A percentile compares a stretch with the other conserved stretches of the same genome.
phyloP scores from a whole-genome alignment of 2,888 invertebrate genomes.

The Altica lythri region DNA sequence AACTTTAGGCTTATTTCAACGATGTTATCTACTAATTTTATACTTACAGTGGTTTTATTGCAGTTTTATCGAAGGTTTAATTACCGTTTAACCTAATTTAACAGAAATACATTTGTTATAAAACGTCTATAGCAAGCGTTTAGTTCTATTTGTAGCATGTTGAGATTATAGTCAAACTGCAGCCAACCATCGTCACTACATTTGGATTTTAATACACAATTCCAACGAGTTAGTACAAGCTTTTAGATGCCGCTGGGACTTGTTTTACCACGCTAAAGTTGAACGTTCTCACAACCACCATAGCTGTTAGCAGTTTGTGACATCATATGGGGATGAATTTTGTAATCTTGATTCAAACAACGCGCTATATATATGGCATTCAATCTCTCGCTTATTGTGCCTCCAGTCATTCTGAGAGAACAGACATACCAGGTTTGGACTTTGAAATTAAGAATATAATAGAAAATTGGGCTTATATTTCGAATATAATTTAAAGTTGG shows the following conservation, averaged over 20 bases:
- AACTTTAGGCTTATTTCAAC: too few species aligned
- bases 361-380: constrained; percentile 12
- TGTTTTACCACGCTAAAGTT: constrained; percentile 24
- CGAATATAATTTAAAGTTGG: too few species aligned
- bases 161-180: constrained; percentile 3
- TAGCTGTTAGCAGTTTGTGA: constrained; percentile 28
- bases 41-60: too few species aligned
- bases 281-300: constrained; percentile 22
- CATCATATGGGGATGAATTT: constrained; percentile 29
- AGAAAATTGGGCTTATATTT: too few species aligned
- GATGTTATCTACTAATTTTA: too few species aligned
- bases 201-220: constrained; percentile 8
- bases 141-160: too few species aligned
- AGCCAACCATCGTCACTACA: constrained; percentile 2
- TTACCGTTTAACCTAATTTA: too few species aligned
- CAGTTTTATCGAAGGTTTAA: too few species aligned
- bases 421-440: background rate
- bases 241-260: constrained; percentile 12
- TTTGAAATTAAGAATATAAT: background rate
- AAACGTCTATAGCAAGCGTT: too few species aligned
- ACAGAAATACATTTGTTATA: too few species aligned
- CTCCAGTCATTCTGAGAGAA: constrained; percentile 1
- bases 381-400: constrained; percentile 23
- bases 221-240: constrained; percentile 3
- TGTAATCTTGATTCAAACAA: constrained; percentile 22